phyloP scores from a whole-genome alignment of 2,888 invertebrate genomes.

The Notocelia uddmanniana region DNA sequence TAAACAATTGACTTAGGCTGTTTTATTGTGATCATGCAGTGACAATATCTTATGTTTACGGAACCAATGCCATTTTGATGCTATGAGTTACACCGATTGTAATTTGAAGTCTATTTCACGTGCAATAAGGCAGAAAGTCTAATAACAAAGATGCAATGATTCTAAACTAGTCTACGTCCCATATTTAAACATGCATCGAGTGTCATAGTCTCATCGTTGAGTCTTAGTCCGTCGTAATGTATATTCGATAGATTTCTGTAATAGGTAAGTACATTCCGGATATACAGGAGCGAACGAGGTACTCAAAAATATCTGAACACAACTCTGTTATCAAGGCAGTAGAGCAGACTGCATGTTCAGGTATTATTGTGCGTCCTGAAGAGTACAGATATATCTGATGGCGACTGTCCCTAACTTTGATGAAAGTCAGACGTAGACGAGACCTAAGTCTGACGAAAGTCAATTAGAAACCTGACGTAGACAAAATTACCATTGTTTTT shows the following conservation, averaged over 20 bases:
- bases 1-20: background rate
- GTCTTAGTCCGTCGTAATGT: slow-evolving; percentile 1
- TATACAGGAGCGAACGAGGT: too few species aligned
- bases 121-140: background rate
- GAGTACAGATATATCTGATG: too few species aligned
- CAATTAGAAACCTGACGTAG: too few species aligned
- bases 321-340: too few species aligned
- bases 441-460: too few species aligned
- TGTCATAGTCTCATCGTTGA: background rate
- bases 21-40: slow-evolving; percentile 14
- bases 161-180: slow-evolving; percentile 26
- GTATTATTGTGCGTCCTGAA: too few species aligned
- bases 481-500: too few species aligned
- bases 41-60: slow-evolving; percentile 33
- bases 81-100: background rate
- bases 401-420: too few species aligned
- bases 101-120: background rate
- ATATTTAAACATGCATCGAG: slow-evolving; percentile 25
- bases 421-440: too few species aligned
- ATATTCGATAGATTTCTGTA: background rate
- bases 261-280: background rate
- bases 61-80: slow-evolving; percentile 14
- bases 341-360: too few species aligned
- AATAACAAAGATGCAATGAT: slow-evolving; percentile 13
- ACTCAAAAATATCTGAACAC: too few species aligned